phyloP scores from a whole-genome alignment of 2,113 vertebrate genomes.

The Rhizomys pruinosus region DNA sequence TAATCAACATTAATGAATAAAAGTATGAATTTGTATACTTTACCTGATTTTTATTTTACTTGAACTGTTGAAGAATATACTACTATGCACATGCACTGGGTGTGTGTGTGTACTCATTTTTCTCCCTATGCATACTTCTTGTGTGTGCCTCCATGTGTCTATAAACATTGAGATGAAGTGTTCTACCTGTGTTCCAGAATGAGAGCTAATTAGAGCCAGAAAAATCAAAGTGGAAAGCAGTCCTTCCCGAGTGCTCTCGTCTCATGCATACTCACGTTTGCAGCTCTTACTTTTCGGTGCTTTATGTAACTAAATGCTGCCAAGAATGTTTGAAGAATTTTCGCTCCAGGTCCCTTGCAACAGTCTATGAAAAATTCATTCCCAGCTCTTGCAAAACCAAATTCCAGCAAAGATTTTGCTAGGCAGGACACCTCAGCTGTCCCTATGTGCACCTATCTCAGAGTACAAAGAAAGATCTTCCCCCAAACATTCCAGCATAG shows the following conservation, averaged over 20 bases:
- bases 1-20: accelerated
- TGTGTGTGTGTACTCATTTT: accelerated
- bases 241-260: background rate
- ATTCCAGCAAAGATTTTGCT: conserved; percentile 48
- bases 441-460: background rate
- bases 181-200: background rate
- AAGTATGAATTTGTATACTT: too few relatives aligned
- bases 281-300: background rate
- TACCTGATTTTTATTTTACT: background rate
- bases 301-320: conserved; percentile 47
- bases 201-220: background rate
- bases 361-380: conserved; percentile 55
- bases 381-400: conserved; percentile 31
- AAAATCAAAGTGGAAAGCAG: background rate
- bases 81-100: accelerated
- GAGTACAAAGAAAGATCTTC: background rate
- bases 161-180: background rate
- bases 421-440: conserved; percentile 1
- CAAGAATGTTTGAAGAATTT: conserved; percentile 37
- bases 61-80: background rate
- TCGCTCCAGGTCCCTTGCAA: conserved; percentile 51
- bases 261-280: background rate
- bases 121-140: background rate
- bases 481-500: background rate
- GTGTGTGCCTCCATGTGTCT: background rate